These are phyloP conservation scores for Sebastes dallii DNA, from an alignment of 2,797 vertebrate species.

Conservation along the genomic window DNA sequence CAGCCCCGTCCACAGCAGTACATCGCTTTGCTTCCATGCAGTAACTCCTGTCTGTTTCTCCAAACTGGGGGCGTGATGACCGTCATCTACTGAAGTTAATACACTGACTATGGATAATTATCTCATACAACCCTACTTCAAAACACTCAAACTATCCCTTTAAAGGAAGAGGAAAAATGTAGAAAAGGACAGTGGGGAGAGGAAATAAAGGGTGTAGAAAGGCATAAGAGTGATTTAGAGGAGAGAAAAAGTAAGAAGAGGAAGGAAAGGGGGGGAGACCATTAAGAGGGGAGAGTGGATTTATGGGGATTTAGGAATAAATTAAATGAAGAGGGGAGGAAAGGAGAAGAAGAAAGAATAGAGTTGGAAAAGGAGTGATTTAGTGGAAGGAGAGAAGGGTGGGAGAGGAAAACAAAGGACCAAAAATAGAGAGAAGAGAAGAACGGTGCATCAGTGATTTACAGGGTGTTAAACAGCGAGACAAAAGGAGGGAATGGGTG, in stretches of 20 bases:
- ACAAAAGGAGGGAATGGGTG: not conserved
- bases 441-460: constrained; percentile 25
- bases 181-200: not conserved
- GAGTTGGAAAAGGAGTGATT: constrained; percentile 8
- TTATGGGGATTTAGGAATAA: constrained; percentile 1
- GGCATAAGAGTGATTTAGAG: not conserved
- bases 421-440: not conserved
- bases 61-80: too few relatives aligned
- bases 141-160: accelerated
- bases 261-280: not conserved
- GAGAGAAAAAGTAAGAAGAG: not conserved
- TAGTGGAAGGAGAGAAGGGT: constrained; percentile 1
- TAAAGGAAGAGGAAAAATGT: not conserved
- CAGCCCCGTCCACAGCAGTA: not conserved
- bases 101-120: too few relatives aligned
- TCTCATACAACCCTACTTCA: too few relatives aligned
- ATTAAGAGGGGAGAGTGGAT: not conserved
- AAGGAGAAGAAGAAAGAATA: not conserved
- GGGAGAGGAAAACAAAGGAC: not conserved
- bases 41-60: accelerated
- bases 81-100: too few relatives aligned
- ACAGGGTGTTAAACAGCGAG: constrained; percentile 1
- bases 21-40: accelerated
- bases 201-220: not conserved
- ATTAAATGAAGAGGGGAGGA: not conserved